Percentiles rank a stretch among this genome's conserved stretches.
Conservation (phyloP, 2,797 vertebrate genomes). For the Pygocentrus nattereri region DNA sequence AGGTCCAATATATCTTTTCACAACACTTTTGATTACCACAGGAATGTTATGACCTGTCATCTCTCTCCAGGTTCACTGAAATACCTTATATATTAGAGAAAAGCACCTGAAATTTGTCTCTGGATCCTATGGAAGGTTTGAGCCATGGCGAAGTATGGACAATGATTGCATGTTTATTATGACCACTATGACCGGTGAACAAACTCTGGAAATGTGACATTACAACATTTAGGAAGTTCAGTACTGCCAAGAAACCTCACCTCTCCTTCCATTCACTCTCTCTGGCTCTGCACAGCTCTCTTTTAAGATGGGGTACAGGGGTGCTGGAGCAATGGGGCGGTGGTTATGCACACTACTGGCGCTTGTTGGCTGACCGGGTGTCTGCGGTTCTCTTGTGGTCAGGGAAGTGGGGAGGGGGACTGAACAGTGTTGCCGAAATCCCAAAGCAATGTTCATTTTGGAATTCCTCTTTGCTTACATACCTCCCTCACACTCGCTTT, state of each 20-base stretch:
- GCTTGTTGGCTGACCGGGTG: conserved; percentile 61
- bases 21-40: conserved; percentile 29
- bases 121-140: conserved; percentile 36
- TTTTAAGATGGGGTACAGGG: conserved; percentile 54
- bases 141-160: conserved; percentile 20
- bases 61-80: conserved; percentile 23
- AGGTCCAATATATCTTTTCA: conserved; percentile 29
- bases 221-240: conserved; percentile 38
- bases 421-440: conserved; percentile 59
- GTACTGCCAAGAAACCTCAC: conserved; percentile 21
- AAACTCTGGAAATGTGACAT: conserved; percentile 42
- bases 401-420: conserved; percentile 37
- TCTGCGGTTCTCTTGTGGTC: conserved; percentile 66
- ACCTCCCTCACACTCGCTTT: conserved; percentile 61
- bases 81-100: conserved; percentile 31
- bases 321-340: conserved; percentile 43
- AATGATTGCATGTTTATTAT: neutral
- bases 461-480: conserved; percentile 66
- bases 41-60: conserved; percentile 32
- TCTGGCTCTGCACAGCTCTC: conserved; percentile 23
- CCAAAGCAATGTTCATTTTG: conserved; percentile 68
- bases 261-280: conserved; percentile 44
- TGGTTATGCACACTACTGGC: conserved; percentile 41
- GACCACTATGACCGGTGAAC: conserved; percentile 1
- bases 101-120: conserved; percentile 19